A percentile compares a stretch with the other conserved stretches of the same genome.
Evolutionary conservation across 1,140 invertebrate genomes (phyloP).

Genomic region (Tetraneura akinire): DNA sequence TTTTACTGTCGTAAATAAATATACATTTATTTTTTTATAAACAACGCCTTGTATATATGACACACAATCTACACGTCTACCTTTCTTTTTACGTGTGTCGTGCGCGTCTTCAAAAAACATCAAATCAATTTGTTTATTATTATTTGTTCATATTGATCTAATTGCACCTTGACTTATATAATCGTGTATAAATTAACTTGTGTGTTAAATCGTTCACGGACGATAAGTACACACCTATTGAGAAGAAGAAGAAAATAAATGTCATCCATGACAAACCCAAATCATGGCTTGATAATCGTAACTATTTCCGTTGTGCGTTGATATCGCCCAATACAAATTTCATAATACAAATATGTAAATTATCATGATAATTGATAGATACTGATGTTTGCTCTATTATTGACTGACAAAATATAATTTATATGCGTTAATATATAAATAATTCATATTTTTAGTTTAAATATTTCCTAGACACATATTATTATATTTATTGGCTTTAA

Average conservation of each 20-base stretch:
- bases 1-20: background rate
- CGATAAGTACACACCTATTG: conserved; percentile 4
- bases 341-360: conserved; percentile 19
- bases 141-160: conserved; percentile 5
- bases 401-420: background rate
- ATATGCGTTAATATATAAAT: background rate
- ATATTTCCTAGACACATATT: too few species aligned
- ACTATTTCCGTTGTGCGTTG: background rate
- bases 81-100: conserved; percentile 6
- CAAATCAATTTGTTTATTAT: background rate
- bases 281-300: conserved; percentile 3
- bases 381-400: background rate
- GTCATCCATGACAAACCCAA: conserved; percentile 13
- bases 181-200: conserved; percentile 34
- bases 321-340: background rate
- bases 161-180: background rate
- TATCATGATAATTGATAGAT: too few species aligned
- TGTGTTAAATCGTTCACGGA: background rate
- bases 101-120: background rate
- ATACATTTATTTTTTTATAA: conserved; percentile 31
- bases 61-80: conserved; percentile 26
- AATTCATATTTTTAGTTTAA: background rate
- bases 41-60: conserved; percentile 29
- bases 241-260: background rate
- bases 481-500: too few species aligned